Conservation (phyloP, 2,888 invertebrate species). For the Penaeus monodon region DNA sequence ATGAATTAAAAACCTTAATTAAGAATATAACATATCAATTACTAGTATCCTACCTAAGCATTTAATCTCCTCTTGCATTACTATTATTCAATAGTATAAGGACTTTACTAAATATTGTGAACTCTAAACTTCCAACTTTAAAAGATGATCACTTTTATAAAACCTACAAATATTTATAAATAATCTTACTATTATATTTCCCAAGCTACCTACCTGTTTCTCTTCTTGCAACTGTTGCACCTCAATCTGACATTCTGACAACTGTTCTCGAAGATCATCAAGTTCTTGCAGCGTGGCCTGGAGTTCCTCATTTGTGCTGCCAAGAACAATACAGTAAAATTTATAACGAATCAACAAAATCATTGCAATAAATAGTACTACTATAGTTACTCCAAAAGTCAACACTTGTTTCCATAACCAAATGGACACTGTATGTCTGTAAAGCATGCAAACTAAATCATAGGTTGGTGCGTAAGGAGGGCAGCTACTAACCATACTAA, state of each 20-base stretch:
- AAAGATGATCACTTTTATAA: background rate
- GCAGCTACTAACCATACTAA: too few relatives aligned
- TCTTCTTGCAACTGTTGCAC: slow-evolving; percentile 90
- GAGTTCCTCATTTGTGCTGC: slow-evolving; percentile 88
- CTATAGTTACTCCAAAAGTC: too few relatives aligned
- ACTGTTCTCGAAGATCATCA: slow-evolving; percentile 87
- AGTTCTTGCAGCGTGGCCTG: slow-evolving; percentile 94
- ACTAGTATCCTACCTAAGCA: too few relatives aligned
- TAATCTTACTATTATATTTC: background rate
- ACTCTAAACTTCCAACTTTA: background rate
- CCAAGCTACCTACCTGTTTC: slow-evolving; percentile 73
- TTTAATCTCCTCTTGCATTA: too few relatives aligned
- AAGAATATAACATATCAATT: background rate
- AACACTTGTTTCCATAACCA: too few relatives aligned
- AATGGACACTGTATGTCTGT: too few relatives aligned
- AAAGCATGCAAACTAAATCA: too few relatives aligned
- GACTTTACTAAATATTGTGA: too few relatives aligned
- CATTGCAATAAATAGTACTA: background rate
- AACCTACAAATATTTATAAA: background rate
- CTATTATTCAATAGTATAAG: too few relatives aligned
- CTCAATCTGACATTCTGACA: slow-evolving; percentile 87
- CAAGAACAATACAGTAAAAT: too few relatives aligned
- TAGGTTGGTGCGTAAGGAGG: too few relatives aligned
- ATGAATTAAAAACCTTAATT: background rate
- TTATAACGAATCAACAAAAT: background rate